A percentile compares a stretch with the other conserved stretches of the same genome.
phyloP scores from a whole-genome alignment of 2,113 vertebrate species.

The Pseudopipra pipra region DNA sequence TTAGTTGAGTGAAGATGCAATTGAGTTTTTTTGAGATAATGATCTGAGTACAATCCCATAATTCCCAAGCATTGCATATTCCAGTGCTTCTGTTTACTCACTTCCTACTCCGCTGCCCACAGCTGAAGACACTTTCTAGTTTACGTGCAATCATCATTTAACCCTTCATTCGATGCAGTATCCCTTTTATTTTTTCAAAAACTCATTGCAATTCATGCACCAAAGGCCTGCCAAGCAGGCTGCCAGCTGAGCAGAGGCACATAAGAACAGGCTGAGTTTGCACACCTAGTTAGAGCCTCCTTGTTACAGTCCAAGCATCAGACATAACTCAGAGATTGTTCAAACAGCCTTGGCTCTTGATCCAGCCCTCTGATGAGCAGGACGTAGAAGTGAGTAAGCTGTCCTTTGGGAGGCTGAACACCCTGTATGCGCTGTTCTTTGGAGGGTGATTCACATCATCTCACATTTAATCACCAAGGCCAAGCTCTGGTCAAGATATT shows the following conservation, averaged over 20 bases:
- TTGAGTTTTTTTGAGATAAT: background rate
- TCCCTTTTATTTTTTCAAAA: background rate
- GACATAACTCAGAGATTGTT: constrained; percentile 1
- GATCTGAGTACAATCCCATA: background rate
- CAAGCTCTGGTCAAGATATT: background rate
- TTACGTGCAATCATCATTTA: background rate
- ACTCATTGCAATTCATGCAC: background rate
- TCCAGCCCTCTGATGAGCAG: background rate
- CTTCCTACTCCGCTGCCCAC: background rate
- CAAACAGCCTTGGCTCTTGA: background rate
- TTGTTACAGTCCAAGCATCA: background rate
- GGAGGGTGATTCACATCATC: constrained; percentile 33
- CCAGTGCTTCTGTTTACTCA: background rate
- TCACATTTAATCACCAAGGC: constrained; percentile 40
- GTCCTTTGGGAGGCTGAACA: constrained; percentile 29
- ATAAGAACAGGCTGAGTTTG: background rate
- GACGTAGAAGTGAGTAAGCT: constrained; percentile 37
- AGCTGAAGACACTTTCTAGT: background rate
- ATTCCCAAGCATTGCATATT: background rate
- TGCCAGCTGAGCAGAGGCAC: constrained; percentile 14
- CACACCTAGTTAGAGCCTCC: constrained; percentile 4
- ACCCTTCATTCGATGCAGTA: background rate
- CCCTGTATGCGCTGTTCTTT: background rate
- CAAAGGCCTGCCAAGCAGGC: background rate
- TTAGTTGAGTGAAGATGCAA: background rate